Percentiles rank a stretch among this genome's conserved stretches.
Conservation (phyloP, 92 coral and sea anemone species). For the Umimayanthus kanabou region DNA sequence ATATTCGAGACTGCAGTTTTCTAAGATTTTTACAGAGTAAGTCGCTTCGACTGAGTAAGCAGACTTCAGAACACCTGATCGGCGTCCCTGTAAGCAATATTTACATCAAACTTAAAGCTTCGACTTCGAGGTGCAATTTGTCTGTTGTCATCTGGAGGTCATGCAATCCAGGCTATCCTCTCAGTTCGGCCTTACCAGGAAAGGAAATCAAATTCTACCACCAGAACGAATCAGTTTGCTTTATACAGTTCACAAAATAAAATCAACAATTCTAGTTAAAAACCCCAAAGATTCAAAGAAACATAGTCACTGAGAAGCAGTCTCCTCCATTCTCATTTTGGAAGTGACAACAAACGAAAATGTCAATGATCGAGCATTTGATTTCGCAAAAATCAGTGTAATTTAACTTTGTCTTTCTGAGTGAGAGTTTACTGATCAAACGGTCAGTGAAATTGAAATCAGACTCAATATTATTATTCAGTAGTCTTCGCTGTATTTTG, state of each 20-base stretch:
- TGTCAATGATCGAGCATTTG: not conserved
- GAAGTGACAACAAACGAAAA: not conserved
- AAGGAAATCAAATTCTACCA: not conserved
- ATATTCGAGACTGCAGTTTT: not conserved
- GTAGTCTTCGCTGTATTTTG: not conserved
- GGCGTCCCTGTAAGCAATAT: not conserved
- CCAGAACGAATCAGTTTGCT: not conserved
- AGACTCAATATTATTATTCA: not conserved
- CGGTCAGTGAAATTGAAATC: not conserved
- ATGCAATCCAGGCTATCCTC: not conserved
- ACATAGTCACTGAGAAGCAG: not conserved
- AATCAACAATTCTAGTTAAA: not conserved
- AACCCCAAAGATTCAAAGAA: not conserved
- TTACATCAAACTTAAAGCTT: not conserved
- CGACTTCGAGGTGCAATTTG: not conserved
- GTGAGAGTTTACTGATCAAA: not conserved
- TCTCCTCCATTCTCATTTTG: not conserved
- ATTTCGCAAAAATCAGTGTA: not conserved
- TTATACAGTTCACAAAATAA: not conserved
- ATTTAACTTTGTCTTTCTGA: not conserved
- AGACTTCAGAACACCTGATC: not conserved
- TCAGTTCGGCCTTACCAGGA: not conserved
- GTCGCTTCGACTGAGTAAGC: not conserved
- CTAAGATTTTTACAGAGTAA: not conserved
- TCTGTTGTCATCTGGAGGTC: not conserved